Conservation (phyloP, 2,797 vertebrate genomes). For the Setipinna tenuifilis region DNA sequence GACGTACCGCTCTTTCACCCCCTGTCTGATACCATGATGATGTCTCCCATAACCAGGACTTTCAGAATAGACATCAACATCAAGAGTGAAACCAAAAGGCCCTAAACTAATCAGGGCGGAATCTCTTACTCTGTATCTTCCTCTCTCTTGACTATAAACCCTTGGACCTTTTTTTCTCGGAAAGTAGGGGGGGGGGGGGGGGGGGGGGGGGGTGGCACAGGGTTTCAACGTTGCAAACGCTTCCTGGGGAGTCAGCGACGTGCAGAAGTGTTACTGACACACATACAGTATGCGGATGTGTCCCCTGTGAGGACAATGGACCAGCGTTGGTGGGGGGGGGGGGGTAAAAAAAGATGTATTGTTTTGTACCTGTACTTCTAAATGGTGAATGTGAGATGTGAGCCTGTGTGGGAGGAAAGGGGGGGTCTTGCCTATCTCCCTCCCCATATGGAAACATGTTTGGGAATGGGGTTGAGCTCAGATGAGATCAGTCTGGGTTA, state of each 20-base stretch:
- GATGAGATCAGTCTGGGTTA: neutral
- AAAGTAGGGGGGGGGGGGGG: neutral
- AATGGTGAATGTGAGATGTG: constrained; percentile 5
- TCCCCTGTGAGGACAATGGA: neutral
- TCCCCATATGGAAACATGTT: neutral
- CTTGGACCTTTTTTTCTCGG: neutral
- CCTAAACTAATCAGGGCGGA: neutral
- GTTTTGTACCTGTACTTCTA: neutral
- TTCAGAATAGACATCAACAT: neutral
- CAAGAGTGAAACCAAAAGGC: constrained; percentile 4
- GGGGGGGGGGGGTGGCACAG: neutral
- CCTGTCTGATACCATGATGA: neutral
- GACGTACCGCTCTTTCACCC: neutral
- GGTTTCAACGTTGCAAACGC: neutral
- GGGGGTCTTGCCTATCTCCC: neutral
- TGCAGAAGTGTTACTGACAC: neutral
- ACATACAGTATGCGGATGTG: neutral
- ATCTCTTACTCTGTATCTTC: neutral
- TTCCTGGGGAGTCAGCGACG: neutral
- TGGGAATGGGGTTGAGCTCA: neutral
- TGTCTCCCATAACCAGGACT: neutral
- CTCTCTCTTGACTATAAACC: neutral
- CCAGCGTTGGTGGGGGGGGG: neutral
- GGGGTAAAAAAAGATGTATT: neutral
- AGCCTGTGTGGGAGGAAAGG: neutral